Conservation (phyloP, 2,797 vertebrate species). For the Vultur gryphus region DNA sequence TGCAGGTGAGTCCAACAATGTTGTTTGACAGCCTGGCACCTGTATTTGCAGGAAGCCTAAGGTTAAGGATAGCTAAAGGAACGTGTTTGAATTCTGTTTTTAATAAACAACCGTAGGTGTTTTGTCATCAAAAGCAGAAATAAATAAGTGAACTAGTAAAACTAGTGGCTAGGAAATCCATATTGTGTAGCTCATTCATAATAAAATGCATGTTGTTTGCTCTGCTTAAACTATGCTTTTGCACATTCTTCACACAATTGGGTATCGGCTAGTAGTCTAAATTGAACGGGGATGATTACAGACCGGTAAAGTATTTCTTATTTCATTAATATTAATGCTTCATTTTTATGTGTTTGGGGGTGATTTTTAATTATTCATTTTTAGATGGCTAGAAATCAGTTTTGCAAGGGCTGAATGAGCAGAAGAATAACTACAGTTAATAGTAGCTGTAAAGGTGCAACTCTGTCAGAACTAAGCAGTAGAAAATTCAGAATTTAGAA, state of each 20-base stretch:
- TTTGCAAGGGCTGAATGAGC: background rate
- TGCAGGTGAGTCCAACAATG: constrained; percentile 1
- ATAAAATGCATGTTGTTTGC: background rate
- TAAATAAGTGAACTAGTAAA: background rate
- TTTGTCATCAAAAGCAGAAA: background rate
- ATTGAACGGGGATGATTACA: background rate
- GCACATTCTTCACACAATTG: background rate
- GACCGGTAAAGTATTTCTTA: background rate
- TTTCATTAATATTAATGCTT: background rate
- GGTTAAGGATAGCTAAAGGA: constrained; percentile 19
- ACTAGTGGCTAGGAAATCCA: background rate
- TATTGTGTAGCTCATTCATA: background rate
- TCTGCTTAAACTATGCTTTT: background rate
- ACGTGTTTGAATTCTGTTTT: background rate
- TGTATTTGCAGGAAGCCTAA: background rate
- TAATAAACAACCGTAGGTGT: background rate
- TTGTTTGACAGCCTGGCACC: background rate
- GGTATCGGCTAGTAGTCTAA: background rate
- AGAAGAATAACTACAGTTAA: background rate
- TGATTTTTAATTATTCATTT: background rate
- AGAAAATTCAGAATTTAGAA: background rate
- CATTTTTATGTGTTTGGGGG: background rate
- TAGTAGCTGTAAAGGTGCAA: background rate
- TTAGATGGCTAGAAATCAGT: background rate
- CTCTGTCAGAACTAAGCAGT: background rate